These are phyloP conservation scores for Oryzias melastigma DNA, from an alignment of 2,113 vertebrate genomes.

Conservation along the genomic window DNA sequence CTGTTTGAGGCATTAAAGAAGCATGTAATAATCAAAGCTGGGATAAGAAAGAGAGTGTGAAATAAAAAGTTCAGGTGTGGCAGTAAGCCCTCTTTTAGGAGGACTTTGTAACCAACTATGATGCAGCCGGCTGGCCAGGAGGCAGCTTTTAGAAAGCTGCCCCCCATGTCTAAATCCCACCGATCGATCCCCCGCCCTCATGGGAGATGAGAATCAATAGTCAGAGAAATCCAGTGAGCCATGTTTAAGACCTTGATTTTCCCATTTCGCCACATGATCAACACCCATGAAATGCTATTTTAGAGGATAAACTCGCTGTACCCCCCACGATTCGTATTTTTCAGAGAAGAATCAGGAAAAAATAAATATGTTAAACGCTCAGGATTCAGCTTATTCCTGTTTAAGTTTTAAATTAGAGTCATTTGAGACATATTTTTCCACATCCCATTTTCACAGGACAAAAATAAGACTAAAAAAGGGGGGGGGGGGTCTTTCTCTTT, in stretches of 20 bases:
- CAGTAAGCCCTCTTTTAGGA: constrained; percentile 22
- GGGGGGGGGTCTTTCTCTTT: no score
- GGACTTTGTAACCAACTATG: constrained; percentile 30
- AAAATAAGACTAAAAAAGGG: no score
- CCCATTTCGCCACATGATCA: constrained; percentile 66
- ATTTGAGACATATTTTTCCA: no score
- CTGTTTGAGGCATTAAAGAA: constrained; percentile 15
- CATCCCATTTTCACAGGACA: no score
- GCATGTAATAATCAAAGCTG: constrained; percentile 13
- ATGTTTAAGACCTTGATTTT: constrained; percentile 67
- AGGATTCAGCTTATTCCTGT: no score
- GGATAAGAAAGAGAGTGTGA: constrained; percentile 16
- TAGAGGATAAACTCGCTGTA: constrained; percentile 37
- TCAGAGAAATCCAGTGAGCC: constrained; percentile 71
- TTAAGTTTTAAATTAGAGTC: no score
- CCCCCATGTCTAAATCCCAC: constrained; percentile 71
- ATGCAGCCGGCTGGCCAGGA: constrained; percentile 32
- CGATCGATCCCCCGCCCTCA: constrained; percentile 70
- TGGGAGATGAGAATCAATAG: constrained; percentile 76
- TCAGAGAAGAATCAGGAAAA: constrained; percentile 14
- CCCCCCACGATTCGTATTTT: not conserved
- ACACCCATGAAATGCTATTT: constrained; percentile 73
- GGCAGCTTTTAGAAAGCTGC: constrained; percentile 46
- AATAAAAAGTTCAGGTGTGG: constrained; percentile 30
- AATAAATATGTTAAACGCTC: not conserved